Evolutionary conservation across 2,113 vertebrate species (phyloP).

Genomic region (Nothoprocta pentlandii): DNA sequence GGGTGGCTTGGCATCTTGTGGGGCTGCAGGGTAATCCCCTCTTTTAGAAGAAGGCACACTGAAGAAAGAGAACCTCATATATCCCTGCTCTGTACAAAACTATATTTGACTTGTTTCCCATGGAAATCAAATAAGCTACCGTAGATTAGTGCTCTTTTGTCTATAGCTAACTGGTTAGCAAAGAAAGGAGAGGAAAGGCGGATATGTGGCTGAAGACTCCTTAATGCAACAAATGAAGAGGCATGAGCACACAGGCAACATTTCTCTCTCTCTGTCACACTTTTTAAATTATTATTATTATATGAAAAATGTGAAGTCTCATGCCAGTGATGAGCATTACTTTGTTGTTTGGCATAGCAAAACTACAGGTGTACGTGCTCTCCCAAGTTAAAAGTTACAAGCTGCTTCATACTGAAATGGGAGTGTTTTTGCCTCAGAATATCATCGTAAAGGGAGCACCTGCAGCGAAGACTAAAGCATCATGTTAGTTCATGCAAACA

Average conservation of each 20-base stretch:
- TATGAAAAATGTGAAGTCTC: not conserved
- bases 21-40: not conserved
- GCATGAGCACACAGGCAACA: not conserved
- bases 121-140: not conserved
- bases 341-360: not conserved
- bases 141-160: not conserved
- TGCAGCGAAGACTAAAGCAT: not conserved
- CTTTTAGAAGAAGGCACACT: not conserved
- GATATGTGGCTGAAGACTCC: not conserved
- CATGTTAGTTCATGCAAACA: rapidly evolving
- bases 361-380: not conserved
- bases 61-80: not conserved
- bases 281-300: too few relatives aligned
- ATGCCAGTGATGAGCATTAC: not conserved
- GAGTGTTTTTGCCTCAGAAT: not conserved
- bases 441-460: not conserved
- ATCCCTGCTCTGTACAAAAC: not conserved
- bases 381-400: not conserved
- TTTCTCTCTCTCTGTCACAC: not conserved
- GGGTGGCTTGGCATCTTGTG: not conserved
- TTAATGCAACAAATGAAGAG: not conserved
- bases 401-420: not conserved
- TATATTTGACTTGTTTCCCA: not conserved
- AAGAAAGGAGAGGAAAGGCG: not conserved
- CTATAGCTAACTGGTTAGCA: not conserved